These are phyloP conservation scores for Ditylenchus dipsaci DNA, from an alignment of 1,140 invertebrate species.

Conservation along the genomic window DNA sequence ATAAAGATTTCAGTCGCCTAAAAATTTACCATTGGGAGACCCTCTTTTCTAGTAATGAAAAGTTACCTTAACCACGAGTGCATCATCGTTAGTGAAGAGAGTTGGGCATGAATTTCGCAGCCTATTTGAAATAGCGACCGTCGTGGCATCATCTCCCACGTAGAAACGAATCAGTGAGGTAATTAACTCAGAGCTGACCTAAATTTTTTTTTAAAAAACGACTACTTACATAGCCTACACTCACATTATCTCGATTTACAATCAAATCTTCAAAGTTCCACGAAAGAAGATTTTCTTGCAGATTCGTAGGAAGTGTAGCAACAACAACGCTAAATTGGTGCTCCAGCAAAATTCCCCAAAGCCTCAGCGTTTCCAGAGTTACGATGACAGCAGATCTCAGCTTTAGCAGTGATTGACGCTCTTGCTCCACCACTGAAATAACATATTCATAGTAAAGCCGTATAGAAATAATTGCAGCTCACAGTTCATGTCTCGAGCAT, in stretches of 20 bases:
- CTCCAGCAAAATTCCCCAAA: constrained; percentile 88
- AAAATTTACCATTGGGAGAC: constrained; percentile 14
- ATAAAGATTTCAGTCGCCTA: constrained; percentile 27
- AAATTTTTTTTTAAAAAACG: no score
- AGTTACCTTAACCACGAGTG: constrained; percentile 76
- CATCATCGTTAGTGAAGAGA: constrained; percentile 89
- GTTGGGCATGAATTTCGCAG: constrained; percentile 86
- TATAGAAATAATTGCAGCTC: not conserved
- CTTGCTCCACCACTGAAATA: constrained; percentile 49
- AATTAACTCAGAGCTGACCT: constrained; percentile 55
- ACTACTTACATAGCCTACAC: not conserved
- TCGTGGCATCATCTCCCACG: constrained; percentile 85
- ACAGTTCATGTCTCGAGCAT: constrained; percentile 2
- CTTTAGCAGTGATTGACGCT: constrained; percentile 71
- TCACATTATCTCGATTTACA: constrained; percentile 74
- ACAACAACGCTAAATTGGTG: constrained; percentile 82
- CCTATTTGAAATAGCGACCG: constrained; percentile 79
- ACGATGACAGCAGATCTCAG: constrained; percentile 74
- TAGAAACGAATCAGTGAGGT: constrained; percentile 67
- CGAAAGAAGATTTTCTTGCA: constrained; percentile 65
- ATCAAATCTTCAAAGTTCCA: constrained; percentile 76
- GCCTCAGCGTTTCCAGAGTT: constrained; percentile 78
- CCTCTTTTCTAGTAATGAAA: constrained; percentile 62
- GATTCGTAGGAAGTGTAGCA: constrained; percentile 63
- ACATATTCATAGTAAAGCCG: not conserved